Percentiles rank a stretch among this genome's conserved stretches.
phyloP scores from a whole-genome alignment of 2,888 invertebrate species.

The Limnephilus marmoratus region DNA sequence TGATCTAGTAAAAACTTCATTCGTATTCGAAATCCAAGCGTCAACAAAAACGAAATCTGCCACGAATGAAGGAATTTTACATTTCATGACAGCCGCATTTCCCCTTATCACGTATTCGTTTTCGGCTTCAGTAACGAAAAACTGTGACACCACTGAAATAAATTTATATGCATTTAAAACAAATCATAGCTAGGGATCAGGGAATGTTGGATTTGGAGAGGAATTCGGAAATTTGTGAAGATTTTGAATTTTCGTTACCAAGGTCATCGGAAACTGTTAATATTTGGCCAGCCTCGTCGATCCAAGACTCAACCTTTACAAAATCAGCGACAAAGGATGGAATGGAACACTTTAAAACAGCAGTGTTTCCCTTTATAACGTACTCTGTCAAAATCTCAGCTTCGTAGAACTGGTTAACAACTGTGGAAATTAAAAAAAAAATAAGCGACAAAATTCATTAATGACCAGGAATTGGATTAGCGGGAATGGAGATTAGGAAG shows the following conservation, averaged over 20 bases:
- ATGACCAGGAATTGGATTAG: slow-evolving; percentile 18
- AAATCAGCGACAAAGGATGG: slow-evolving; percentile 95
- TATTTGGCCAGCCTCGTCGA: slow-evolving; percentile 73
- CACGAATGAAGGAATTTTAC: slow-evolving; percentile 96
- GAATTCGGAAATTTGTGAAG: slow-evolving; percentile 41
- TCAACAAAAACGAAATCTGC: slow-evolving; percentile 94
- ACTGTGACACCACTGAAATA: slow-evolving; percentile 89
- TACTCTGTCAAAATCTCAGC: slow-evolving; percentile 93
- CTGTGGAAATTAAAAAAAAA: slow-evolving; percentile 72
- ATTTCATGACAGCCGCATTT: slow-evolving; percentile 93
- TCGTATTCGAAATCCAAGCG: slow-evolving; percentile 89
- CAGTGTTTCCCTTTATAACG: slow-evolving; percentile 92
- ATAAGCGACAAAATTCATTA: slow-evolving; percentile 8
- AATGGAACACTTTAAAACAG: slow-evolving; percentile 92
- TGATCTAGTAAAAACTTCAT: slow-evolving; percentile 78
- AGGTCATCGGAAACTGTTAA: slow-evolving; percentile 62
- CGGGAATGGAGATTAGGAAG: slow-evolving; percentile 34
- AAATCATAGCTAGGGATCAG: background rate
- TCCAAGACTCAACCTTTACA: slow-evolving; percentile 92
- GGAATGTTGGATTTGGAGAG: slow-evolving; percentile 37
- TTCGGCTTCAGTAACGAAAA: slow-evolving; percentile 93
- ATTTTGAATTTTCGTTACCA: slow-evolving; percentile 60
- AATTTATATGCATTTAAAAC: slow-evolving; percentile 60
- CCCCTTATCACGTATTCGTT: slow-evolving; percentile 96
- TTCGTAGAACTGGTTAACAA: slow-evolving; percentile 93